These are phyloP conservation scores for Brachycybe producta DNA, from an alignment of 2,888 invertebrate genomes.

Conservation along the genomic window DNA sequence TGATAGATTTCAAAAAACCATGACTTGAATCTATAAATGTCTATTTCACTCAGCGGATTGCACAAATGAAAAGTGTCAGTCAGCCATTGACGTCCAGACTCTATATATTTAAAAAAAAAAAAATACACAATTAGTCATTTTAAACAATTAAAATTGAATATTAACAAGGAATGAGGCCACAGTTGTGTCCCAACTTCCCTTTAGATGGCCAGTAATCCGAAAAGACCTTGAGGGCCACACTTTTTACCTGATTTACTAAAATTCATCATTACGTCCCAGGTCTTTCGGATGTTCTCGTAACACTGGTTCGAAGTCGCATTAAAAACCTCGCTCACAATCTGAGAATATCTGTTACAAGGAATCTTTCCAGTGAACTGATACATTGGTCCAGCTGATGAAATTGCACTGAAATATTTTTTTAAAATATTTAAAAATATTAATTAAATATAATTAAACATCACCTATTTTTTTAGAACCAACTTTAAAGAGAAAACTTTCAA, in stretches of 20 bases:
- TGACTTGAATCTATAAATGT: conserved; percentile 49
- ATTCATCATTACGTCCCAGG: conserved; percentile 57
- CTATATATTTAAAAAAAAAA: too few relatives aligned
- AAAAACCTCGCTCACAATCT: conserved; percentile 68
- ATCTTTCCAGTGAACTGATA: conserved; percentile 69
- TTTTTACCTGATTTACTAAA: conserved; percentile 42
- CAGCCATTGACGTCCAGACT: conserved; percentile 55
- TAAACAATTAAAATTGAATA: too few relatives aligned
- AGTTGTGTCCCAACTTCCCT: too few relatives aligned
- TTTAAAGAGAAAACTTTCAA: too few relatives aligned
- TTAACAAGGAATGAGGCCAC: too few relatives aligned
- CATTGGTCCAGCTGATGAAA: conserved; percentile 80
- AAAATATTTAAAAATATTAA: neutral
- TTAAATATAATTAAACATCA: too few relatives aligned
- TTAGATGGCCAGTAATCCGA: too few relatives aligned
- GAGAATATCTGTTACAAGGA: conserved; percentile 59
- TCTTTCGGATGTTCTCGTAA: conserved; percentile 53
- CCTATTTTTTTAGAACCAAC: too few relatives aligned
- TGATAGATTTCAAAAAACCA: conserved; percentile 61
- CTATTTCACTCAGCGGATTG: conserved; percentile 45
- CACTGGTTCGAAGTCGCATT: conserved; percentile 46
- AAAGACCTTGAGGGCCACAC: too few relatives aligned
- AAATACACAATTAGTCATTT: too few relatives aligned
- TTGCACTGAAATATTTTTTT: too few relatives aligned
- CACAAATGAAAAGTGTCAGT: conserved; percentile 64